Conservation (phyloP, 2,797 vertebrate genomes). For the Cercopithecus diana region DNA sequence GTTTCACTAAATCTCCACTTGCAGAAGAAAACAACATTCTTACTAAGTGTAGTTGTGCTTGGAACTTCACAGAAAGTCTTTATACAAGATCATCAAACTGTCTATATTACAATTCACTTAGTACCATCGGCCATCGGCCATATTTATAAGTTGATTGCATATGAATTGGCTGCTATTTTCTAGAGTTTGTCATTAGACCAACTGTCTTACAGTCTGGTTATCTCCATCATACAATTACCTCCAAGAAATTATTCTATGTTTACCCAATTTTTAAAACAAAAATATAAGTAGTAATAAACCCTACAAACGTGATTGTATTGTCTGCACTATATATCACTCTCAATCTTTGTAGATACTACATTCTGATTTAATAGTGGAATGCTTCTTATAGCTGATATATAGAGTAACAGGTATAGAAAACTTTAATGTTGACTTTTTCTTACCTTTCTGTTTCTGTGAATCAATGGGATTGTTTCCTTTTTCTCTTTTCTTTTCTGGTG, state of each 20-base stretch:
- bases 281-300: background rate
- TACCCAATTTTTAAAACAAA: background rate
- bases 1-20: background rate
- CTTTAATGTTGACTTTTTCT: background rate
- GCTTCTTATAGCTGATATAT: background rate
- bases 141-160: background rate
- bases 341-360: background rate
- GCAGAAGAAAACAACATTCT: background rate
- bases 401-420: background rate
- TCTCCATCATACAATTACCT: background rate
- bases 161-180: background rate
- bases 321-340: background rate
- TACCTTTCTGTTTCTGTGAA: background rate
- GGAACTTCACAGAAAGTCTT: background rate
- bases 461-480: background rate
- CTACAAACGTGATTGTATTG: background rate
- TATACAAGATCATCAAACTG: background rate
- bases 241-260: background rate
- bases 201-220: background rate
- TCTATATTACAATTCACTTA: background rate
- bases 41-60: background rate
- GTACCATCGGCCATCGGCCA: background rate
- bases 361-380: background rate
- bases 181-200: background rate
- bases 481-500: background rate